Evolutionary conservation across 2,113 vertebrate species (phyloP), one percentile per base, ranked within the genome.

Genomic region (Saccopteryx bilineata): DNA sequence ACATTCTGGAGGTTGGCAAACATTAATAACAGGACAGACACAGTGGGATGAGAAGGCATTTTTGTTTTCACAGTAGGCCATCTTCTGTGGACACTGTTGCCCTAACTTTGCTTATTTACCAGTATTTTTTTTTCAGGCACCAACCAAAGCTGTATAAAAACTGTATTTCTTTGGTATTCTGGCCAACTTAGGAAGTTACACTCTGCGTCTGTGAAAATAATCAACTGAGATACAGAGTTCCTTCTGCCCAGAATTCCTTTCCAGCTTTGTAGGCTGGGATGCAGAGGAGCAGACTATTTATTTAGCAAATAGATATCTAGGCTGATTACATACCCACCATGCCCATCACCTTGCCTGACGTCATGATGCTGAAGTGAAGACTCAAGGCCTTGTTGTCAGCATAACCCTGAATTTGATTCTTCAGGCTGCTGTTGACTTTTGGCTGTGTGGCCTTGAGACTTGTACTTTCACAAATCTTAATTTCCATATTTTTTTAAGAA

Each of bases 291-390:
- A 0, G 26, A 60, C 58, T 5, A 1, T 31, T 63, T 52, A 23
- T 66, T 46, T 50, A 58, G 33, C 58, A 87, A 68, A 5, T 6
- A 9, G 50, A 17, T 26, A 3, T 18, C 15, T 7, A 48, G n/a
- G 7, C 3, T 6, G 7, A 5, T 19, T 8, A 13, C 7, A 8
- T 2, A 5, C 15, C 5, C 21, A 1, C 10, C 5, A 1, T 0
- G 4, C 15, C 75, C 14, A 15, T 31, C 23, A 5, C 54, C 21
- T 31, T 33, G 1, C 21, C 21, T 3, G 1, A 6, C 4, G 31
- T 33, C 33, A 0, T 5, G 33, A 11, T 0, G 0, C 1, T 0
- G 4, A 31, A 10, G 1, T 0, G 5, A 10, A 39, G 46, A 18
- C 21, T 2, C 3, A 4, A 6, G 23, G 48, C 33, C 28, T 24